Evolutionary conservation across 2,113 vertebrate species (phyloP), one percentile per base, ranked within the genome.

Genomic region (Bujurquina vittata): DNA sequence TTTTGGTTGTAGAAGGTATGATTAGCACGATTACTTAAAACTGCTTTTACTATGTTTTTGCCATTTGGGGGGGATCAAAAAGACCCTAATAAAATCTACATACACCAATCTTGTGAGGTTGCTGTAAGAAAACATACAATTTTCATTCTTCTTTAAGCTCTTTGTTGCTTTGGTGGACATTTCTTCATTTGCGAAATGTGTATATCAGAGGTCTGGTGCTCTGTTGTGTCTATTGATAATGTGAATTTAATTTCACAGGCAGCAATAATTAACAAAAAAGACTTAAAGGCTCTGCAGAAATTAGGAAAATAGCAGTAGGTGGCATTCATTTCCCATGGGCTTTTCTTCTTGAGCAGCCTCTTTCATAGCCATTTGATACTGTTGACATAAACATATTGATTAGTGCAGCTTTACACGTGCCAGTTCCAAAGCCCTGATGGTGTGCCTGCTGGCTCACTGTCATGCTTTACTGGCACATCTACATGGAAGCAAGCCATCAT

Each of bases 301-400:
- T 37, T 3, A 18, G 31, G 15, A 43, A 8, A 29, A 63, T 46
- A 7, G 20, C 52, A 20, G 40, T 67, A 26, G 5, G 23, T 15
- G 40, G 31, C 52, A 20, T 63, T 23, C 4, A 78, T 83, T 73
- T 33, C 58, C 37, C 17, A n/a, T 1, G 1, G 37, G 49, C 52
- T 33, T 80, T 46, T 74, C 14, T 26, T 58, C 60, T 33, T 4
- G n/a, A 81, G 80, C 86, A 72, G 75, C 69, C 80, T 78, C 77
- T 56, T 76, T 59, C 73, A 22, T 33, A 40, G 56, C 23, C 11
- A 75, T 80, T 59, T 77, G 62, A 88, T 81, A 76, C 69, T 84
- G 55, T 79, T 84, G 75, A 76, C 77, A 75, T 74, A 73, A 62
- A 86, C 65, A 79, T 79, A 83, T 81, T 49, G 84, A 89, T 85